phyloP scores from a whole-genome alignment of 2,888 invertebrate genomes.

The Netelia fuscicornis region DNA sequence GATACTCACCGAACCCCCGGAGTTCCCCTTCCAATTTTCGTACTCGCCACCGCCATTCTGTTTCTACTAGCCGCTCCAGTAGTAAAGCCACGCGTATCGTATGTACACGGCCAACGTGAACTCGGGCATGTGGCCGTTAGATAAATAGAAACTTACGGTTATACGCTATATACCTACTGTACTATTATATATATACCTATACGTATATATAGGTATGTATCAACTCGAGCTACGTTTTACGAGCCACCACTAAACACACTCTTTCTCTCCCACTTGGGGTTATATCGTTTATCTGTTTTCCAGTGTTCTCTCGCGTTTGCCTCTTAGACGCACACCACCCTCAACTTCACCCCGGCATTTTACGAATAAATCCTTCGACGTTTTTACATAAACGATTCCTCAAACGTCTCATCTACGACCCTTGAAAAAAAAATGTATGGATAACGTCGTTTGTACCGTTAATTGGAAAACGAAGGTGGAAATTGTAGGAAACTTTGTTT shows the following conservation, averaged over 20 bases:
- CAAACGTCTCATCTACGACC: too few species aligned
- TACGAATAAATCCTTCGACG: slow-evolving; percentile 33
- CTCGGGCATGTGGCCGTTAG: background rate
- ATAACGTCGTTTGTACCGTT: too few species aligned
- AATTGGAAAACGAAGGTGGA: too few species aligned
- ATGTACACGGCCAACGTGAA: slow-evolving; percentile 11
- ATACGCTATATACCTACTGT: background rate
- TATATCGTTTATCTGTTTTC: slow-evolving; percentile 40
- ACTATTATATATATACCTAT: background rate
- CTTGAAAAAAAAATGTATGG: too few species aligned
- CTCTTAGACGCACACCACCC: background rate
- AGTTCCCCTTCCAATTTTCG: slow-evolving; percentile 6
- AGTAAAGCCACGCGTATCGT: slow-evolving; percentile 34
- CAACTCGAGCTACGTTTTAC: slow-evolving; percentile 27
- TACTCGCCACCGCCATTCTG: slow-evolving; percentile 20
- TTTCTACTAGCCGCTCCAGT: slow-evolving; percentile 44
- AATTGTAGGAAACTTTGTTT: too few species aligned
- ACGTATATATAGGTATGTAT: slow-evolving; percentile 18
- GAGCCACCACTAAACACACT: slow-evolving; percentile 36
- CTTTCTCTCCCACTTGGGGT: slow-evolving; percentile 19
- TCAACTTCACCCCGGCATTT: background rate
- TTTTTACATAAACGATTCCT: background rate
- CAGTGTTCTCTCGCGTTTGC: slow-evolving; percentile 2
- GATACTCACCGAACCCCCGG: slow-evolving; percentile 7
- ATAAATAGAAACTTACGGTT: slow-evolving; percentile 29